phyloP scores from a whole-genome alignment of 2,888 invertebrate genomes.

The Galeopsomyia nigrocyanea region DNA sequence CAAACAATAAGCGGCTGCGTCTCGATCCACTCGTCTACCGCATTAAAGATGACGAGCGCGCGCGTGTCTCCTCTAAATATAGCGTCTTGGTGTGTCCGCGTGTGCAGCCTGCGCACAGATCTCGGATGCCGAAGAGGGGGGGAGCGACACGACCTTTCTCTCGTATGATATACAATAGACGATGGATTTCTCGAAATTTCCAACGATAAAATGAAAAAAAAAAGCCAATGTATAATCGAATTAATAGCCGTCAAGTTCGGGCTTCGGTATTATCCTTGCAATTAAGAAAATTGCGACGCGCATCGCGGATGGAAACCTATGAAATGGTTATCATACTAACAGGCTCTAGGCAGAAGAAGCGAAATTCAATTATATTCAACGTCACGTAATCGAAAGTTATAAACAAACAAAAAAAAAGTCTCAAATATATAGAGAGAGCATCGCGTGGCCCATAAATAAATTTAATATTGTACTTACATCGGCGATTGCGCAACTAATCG shows the following conservation, averaged over 20 bases:
- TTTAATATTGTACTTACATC: constrained; percentile 61
- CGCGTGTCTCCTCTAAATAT: constrained; percentile 53
- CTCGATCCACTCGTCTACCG: constrained; percentile 4
- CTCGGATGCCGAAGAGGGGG: too few relatives aligned
- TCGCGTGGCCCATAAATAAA: constrained; percentile 56
- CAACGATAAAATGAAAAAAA: constrained; percentile 7
- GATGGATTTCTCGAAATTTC: constrained; percentile 35
- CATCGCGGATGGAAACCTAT: neutral
- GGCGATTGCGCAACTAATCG: constrained; percentile 57
- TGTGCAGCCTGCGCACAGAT: constrained; percentile 9
- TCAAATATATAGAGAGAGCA: neutral
- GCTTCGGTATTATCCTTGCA: constrained; percentile 16
- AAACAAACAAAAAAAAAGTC: neutral
- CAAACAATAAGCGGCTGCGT: too few relatives aligned
- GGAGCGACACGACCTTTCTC: too few relatives aligned
- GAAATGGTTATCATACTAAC: constrained; percentile 15
- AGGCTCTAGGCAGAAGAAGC: neutral
- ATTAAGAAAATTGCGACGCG: constrained; percentile 30
- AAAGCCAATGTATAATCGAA: constrained; percentile 25
- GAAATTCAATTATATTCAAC: constrained; percentile 36
- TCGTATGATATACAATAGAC: constrained; percentile 16
- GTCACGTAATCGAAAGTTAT: constrained; percentile 9
- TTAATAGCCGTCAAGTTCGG: constrained; percentile 26
- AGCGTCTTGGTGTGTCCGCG: constrained; percentile 39
- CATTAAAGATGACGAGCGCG: constrained; percentile 55